Evolutionary conservation across 2,797 vertebrate species (phyloP).

Genomic region (Melanotaenia maccullochi): DNA sequence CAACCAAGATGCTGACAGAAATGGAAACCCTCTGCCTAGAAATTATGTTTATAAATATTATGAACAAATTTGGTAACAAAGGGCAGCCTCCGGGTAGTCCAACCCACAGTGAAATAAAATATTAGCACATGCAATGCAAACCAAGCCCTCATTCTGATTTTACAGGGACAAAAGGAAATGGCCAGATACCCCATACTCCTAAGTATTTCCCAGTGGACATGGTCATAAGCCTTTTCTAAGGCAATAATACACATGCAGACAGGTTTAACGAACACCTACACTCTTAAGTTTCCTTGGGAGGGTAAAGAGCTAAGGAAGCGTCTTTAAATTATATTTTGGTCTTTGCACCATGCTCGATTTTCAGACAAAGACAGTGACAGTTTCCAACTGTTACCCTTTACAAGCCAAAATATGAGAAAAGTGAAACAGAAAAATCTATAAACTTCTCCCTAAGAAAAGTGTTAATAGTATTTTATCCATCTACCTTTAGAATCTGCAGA

Average conservation of each 20-base stretch:
- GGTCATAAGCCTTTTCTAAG: too few species aligned
- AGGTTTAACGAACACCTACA: too few species aligned
- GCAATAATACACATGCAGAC: background rate
- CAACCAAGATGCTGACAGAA: background rate
- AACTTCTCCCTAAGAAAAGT: background rate
- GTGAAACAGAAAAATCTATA: background rate
- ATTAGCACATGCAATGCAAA: background rate
- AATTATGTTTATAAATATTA: background rate
- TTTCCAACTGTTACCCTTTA: background rate
- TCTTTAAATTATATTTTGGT: background rate
- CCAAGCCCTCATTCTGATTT: background rate
- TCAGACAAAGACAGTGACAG: background rate
- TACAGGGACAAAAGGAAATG: background rate
- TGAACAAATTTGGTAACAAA: background rate
- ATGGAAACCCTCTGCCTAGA: background rate
- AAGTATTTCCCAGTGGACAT: background rate
- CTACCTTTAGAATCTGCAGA: background rate
- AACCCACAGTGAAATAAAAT: background rate
- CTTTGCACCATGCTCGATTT: background rate
- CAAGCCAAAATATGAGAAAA: background rate
- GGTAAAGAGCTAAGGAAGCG: background rate
- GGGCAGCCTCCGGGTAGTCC: background rate
- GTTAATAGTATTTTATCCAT: conserved; percentile 10
- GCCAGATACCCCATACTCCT: background rate
- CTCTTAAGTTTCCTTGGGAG: background rate